Evolutionary conservation across 1,140 invertebrate genomes (phyloP).

Genomic region (Pectinophora gossypiella): DNA sequence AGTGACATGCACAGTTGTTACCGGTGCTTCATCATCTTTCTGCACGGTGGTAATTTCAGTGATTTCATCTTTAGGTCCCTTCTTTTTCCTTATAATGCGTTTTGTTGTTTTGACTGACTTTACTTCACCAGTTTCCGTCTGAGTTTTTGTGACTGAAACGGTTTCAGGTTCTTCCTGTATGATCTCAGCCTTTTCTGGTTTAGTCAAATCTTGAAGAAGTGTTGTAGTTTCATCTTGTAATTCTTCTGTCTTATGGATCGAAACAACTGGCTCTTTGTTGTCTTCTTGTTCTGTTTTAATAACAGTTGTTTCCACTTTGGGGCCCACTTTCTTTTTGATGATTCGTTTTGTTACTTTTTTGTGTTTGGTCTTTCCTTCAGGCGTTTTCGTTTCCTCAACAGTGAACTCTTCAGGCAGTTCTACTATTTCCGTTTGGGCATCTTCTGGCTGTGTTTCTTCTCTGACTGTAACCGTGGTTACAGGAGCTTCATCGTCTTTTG

Average conservation of each 20-base stretch:
- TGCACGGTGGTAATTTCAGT: slow-evolving; percentile 29
- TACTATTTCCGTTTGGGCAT: slow-evolving; percentile 13
- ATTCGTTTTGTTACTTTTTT: slow-evolving; percentile 35
- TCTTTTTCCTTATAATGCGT: slow-evolving; percentile 39
- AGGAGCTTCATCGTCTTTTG: slow-evolving; percentile 10
- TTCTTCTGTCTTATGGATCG: slow-evolving; percentile 27
- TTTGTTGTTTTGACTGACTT: slow-evolving; percentile 57
- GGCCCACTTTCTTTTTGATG: slow-evolving; percentile 31
- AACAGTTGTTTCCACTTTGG: too few species aligned
- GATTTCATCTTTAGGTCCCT: slow-evolving; percentile 24
- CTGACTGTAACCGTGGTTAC: slow-evolving; percentile 18
- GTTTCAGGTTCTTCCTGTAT: slow-evolving; percentile 15
- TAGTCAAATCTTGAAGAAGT: neutral
- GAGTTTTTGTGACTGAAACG: slow-evolving; percentile 21
- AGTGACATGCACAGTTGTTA: slow-evolving; percentile 23
- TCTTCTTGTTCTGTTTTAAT: too few species aligned
- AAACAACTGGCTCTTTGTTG: too few species aligned
- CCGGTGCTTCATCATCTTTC: slow-evolving; percentile 20
- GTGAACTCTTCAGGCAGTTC: slow-evolving; percentile 22
- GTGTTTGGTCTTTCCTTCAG: slow-evolving; percentile 27
- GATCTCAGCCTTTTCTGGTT: neutral
- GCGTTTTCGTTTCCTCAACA: slow-evolving; percentile 15
- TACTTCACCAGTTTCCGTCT: slow-evolving; percentile 51
- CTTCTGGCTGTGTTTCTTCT: slow-evolving; percentile 20
- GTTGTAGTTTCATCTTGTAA: slow-evolving; percentile 15